Evolutionary conservation across 2,888 invertebrate genomes (phyloP).

Genomic region (Philereme vetulata): DNA sequence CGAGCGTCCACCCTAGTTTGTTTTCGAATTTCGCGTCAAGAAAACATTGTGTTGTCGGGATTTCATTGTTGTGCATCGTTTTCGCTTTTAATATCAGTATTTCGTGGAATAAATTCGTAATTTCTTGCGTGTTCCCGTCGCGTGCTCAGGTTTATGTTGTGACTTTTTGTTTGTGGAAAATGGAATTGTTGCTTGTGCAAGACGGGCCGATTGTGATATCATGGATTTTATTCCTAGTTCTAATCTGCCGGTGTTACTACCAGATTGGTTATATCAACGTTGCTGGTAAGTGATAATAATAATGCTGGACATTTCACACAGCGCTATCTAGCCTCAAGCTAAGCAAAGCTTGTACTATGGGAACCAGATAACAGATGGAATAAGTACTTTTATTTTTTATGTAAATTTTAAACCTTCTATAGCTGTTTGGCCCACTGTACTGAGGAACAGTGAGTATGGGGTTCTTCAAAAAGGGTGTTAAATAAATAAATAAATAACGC

Average conservation of each 20-base stretch:
- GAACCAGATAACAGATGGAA: no score
- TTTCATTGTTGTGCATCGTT: constrained; percentile 20
- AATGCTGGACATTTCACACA: no score
- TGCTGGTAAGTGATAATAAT: constrained; percentile 48
- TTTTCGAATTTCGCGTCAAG: constrained; percentile 46
- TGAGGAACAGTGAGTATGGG: no score
- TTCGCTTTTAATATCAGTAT: constrained; percentile 19
- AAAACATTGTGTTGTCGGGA: constrained; percentile 34
- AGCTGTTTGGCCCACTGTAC: not conserved
- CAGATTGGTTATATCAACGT: constrained; percentile 56
- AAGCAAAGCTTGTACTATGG: no score
- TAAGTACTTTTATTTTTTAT: no score
- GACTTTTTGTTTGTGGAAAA: constrained; percentile 39
- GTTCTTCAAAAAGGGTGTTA: no score
- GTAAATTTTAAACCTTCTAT: not conserved
- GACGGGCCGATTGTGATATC: constrained; percentile 74
- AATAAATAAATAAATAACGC: no score
- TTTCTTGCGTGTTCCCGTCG: constrained; percentile 24
- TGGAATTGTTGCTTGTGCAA: constrained; percentile 67
- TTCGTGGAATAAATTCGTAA: constrained; percentile 23
- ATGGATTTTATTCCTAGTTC: constrained; percentile 72
- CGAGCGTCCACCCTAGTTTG: constrained; percentile 67
- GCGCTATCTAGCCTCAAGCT: no score
- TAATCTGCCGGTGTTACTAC: constrained; percentile 76
- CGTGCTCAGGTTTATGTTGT: constrained; percentile 31